These are phyloP conservation scores for Ictalurus furcatus DNA, from an alignment of 2,113 vertebrate species.

Conservation along the genomic window DNA sequence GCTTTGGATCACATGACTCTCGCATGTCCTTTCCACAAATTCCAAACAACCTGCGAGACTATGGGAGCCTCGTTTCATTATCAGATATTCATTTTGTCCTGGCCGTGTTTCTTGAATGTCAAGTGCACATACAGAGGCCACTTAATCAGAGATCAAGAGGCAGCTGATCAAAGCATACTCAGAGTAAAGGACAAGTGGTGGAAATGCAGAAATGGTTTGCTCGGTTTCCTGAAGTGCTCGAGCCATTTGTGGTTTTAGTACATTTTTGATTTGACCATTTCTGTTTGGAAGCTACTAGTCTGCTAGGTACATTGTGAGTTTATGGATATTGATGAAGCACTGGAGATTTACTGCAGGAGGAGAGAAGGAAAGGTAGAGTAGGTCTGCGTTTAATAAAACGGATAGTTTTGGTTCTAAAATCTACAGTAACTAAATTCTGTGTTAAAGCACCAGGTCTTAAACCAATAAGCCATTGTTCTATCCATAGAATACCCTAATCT, in stretches of 20 bases:
- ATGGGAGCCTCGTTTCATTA: neutral
- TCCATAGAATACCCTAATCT: neutral
- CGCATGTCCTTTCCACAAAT: neutral
- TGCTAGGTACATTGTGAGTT: neutral
- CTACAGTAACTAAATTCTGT: neutral
- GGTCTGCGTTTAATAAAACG: neutral
- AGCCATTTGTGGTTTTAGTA: conserved; percentile 2
- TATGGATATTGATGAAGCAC: neutral
- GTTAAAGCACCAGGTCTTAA: neutral
- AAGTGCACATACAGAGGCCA: conserved; percentile 19
- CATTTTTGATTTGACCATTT: conserved; percentile 19
- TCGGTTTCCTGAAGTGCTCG: conserved; percentile 8
- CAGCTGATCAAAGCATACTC: conserved; percentile 2
- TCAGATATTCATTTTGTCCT: conserved; percentile 19
- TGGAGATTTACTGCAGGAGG: neutral
- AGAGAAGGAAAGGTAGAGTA: neutral
- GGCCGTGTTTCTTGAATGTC: conserved; percentile 9
- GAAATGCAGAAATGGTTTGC: neutral
- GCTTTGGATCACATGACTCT: neutral
- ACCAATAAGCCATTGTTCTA: neutral
- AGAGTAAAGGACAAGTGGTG: neutral
- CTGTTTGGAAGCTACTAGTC: neutral
- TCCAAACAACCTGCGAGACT: neutral
- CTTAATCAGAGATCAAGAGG: conserved; percentile 28
- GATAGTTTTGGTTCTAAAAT: neutral